These are phyloP conservation scores for Catocala sponsa DNA, from an alignment of 2,888 invertebrate genomes.

Conservation along the genomic window DNA sequence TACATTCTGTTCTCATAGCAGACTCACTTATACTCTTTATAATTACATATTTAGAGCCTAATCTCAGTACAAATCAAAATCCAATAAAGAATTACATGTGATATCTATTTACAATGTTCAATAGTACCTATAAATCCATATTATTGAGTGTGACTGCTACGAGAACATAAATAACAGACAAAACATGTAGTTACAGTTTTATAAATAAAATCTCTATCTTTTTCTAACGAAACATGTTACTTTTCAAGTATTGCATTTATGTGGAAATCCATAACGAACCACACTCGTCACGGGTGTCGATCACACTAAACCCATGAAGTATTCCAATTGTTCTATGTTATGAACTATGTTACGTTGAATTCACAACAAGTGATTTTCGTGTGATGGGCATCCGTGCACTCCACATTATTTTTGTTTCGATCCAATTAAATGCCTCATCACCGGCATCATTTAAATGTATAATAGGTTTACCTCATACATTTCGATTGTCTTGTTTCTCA, in stretches of 20 bases:
- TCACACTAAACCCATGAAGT: slow-evolving; percentile 32
- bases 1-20: slow-evolving; percentile 5
- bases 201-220: slow-evolving; percentile 1
- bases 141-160: neutral
- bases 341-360: neutral
- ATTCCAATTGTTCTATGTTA: slow-evolving; percentile 2
- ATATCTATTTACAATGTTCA: too few species aligned
- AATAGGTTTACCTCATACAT: slow-evolving; percentile 38
- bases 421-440: slow-evolving; percentile 34
- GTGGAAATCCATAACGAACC: slow-evolving; percentile 33
- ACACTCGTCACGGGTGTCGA: slow-evolving; percentile 35
- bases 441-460: slow-evolving; percentile 28
- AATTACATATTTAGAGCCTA: neutral
- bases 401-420: slow-evolving; percentile 30
- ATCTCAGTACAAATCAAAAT: too few species aligned
- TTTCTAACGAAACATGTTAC: slow-evolving; percentile 15
- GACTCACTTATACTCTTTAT: slow-evolving; percentile 7
- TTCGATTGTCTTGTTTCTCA: slow-evolving; percentile 46
- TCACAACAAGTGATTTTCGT: slow-evolving; percentile 8
- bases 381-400: slow-evolving; percentile 23
- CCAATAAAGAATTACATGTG: too few species aligned
- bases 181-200: slow-evolving; percentile 5
- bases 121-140: too few species aligned
- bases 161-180: slow-evolving; percentile 3
- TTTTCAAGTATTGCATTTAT: slow-evolving; percentile 36